Evolutionary conservation across 2,888 invertebrate species (phyloP), one percentile per base, ranked within the genome.

Genomic region (Thymelicus acteon): DNA sequence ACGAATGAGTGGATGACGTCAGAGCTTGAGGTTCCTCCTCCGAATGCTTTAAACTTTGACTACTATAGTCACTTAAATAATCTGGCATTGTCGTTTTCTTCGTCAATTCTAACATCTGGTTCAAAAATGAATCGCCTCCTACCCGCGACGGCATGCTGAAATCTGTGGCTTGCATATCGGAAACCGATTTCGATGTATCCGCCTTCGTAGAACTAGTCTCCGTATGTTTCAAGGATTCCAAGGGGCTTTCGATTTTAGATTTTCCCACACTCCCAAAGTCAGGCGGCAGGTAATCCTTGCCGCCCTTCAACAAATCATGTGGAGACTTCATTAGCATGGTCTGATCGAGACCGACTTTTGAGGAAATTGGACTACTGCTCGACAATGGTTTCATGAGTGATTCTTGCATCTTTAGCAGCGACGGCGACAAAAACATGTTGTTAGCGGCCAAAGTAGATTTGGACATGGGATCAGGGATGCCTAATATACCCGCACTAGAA

Each of bases 371-470:
- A 82, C 95, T 95, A 74, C 94, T 95, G 8, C 91, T 93, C 2
- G 95, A 94, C 39, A 95, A 85, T 1, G 95, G 95, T 82, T 95
- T 95, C 73, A 96, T 86, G 8, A 95, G 80, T 52, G 94, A 90
- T 80, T 96, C 95, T 81, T 96, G 96, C 93, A 96, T 96, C 89
- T 96, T 96, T 75, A 96, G 94, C 72, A 96, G 85, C 48, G 96
- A 96, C 19, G 96, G 96, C 7, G 96, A 95, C 78, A 97, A 93
- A 76, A 97, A 97, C 94, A 97, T 96, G 82, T 97, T 97, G 79
- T 96, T 96, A 0, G 97, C 96, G 8, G 96, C 96, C 75, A 97
- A 88, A 40, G 96, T 96, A 12, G 96, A 95, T 81, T 97, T 96
- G 0, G 96, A 96, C 91, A 97, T 95, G 0, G 97, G 96, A 86